Evolutionary conservation across 2,888 invertebrate genomes (phyloP).

Genomic region (Agriopis leucophaearia): DNA sequence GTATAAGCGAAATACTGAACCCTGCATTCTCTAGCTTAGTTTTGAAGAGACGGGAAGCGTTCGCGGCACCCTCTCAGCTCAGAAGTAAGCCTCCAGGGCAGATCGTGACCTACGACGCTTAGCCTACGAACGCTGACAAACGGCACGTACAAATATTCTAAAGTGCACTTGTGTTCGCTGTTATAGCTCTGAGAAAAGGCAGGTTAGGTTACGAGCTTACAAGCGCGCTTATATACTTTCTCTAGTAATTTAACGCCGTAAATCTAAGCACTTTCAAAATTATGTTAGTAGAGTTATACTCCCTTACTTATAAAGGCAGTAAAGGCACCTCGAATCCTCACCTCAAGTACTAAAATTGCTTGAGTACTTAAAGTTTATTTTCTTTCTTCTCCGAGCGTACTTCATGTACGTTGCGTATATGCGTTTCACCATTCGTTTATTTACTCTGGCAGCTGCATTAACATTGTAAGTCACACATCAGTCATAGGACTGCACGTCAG

Average conservation of each 20-base stretch:
- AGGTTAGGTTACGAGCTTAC: constrained; percentile 27
- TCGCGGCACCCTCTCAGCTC: constrained; percentile 12
- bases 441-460: too few relatives aligned
- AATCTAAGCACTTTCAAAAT: background rate
- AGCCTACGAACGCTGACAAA: constrained; percentile 49
- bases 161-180: constrained; percentile 38
- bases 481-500: too few relatives aligned
- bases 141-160: constrained; percentile 49
- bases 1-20: background rate
- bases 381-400: too few relatives aligned
- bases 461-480: too few relatives aligned
- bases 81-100: constrained; percentile 50
- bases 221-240: constrained; percentile 6
- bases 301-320: background rate
- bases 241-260: constrained; percentile 7
- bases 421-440: too few relatives aligned
- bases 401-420: too few relatives aligned
- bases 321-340: too few relatives aligned
- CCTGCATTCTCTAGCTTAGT: background rate
- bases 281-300: too few relatives aligned
- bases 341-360: too few relatives aligned
- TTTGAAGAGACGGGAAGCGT: constrained; percentile 2
- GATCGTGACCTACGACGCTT: constrained; percentile 57
- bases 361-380: too few relatives aligned
- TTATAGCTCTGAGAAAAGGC: constrained; percentile 16